Evolutionary conservation across 1,140 invertebrate species (phyloP).

Genomic region (Magallana angulata): DNA sequence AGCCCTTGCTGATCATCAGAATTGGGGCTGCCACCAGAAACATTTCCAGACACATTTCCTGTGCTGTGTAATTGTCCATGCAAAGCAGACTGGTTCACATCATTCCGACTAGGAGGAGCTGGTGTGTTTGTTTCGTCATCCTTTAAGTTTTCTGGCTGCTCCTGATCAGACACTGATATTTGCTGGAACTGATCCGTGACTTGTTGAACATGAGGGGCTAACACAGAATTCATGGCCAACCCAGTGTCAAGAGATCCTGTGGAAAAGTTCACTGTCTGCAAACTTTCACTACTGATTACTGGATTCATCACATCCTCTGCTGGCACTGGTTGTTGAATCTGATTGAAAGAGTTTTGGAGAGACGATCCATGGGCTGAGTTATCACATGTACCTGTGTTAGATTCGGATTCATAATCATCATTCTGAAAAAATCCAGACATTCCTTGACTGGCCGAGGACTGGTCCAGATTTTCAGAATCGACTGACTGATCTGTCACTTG

Average conservation of each 20-base stretch:
- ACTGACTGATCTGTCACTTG: neutral
- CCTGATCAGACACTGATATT: neutral
- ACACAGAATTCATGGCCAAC: neutral
- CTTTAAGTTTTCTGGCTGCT: neutral
- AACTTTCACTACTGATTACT: slow-evolving; percentile 66
- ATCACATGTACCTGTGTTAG: slow-evolving; percentile 32
- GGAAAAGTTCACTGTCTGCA: slow-evolving; percentile 57
- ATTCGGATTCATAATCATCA: slow-evolving; percentile 32
- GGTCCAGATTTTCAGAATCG: neutral
- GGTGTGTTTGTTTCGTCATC: neutral
- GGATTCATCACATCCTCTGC: slow-evolving; percentile 38
- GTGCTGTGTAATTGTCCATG: slow-evolving; percentile 44
- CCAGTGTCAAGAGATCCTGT: neutral
- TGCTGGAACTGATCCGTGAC: slow-evolving; percentile 27
- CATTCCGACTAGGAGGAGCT: neutral
- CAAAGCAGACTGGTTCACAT: slow-evolving; percentile 41
- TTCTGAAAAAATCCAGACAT: slow-evolving; percentile 32
- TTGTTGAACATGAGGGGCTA: slow-evolving; percentile 8
- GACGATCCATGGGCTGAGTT: neutral
- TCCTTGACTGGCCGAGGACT: slow-evolving; percentile 22
- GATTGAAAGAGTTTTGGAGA: slow-evolving; percentile 27
- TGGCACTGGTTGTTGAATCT: neutral
- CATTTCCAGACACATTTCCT: slow-evolving; percentile 40
- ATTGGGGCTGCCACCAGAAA: slow-evolving; percentile 25
- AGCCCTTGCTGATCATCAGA: slow-evolving; percentile 56